These are phyloP conservation scores for Seladonia tumulorum DNA, from an alignment of 2,888 invertebrate genomes.

Conservation along the genomic window DNA sequence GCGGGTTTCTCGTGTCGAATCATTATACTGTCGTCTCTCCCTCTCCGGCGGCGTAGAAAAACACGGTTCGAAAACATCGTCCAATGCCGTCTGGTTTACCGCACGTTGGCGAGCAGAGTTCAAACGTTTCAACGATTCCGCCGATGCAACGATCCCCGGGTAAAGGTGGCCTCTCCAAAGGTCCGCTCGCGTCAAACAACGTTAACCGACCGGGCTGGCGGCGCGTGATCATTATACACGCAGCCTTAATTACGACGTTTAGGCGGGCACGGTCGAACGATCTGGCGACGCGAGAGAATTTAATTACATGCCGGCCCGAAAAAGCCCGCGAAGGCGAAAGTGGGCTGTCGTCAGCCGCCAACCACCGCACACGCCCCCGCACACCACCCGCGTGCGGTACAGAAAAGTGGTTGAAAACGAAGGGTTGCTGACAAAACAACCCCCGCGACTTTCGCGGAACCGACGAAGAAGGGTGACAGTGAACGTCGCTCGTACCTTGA, in stretches of 20 bases:
- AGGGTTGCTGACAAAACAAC: slow-evolving; percentile 51
- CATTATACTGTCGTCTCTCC: slow-evolving; percentile 4
- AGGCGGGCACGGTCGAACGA: slow-evolving; percentile 67
- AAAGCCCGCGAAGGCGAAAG: slow-evolving; percentile 66
- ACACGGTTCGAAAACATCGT: slow-evolving; percentile 9
- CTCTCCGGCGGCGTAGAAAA: slow-evolving; percentile 1
- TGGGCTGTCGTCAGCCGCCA: slow-evolving; percentile 44
- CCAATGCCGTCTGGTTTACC: not conserved
- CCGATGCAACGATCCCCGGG: not conserved
- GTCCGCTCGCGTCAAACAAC: slow-evolving; percentile 32
- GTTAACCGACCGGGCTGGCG: slow-evolving; percentile 45
- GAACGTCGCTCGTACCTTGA: not conserved
- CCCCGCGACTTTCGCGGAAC: not conserved
- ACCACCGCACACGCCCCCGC: slow-evolving; percentile 8
- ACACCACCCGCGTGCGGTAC: slow-evolving; percentile 20
- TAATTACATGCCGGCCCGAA: slow-evolving; percentile 68
- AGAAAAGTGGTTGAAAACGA: slow-evolving; percentile 51
- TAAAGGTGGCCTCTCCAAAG: slow-evolving; percentile 22
- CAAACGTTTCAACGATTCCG: slow-evolving; percentile 38
- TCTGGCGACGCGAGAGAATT: slow-evolving; percentile 73
- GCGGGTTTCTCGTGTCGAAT: not conserved
- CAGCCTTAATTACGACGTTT: slow-evolving; percentile 70
- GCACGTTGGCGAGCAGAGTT: slow-evolving; percentile 12
- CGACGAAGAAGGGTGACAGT: not conserved
- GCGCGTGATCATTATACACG: slow-evolving; percentile 60